Percentiles rank a stretch among this genome's conserved stretches.
phyloP scores from a whole-genome alignment of 2,888 invertebrate species.

The Spodoptera littoralis region DNA sequence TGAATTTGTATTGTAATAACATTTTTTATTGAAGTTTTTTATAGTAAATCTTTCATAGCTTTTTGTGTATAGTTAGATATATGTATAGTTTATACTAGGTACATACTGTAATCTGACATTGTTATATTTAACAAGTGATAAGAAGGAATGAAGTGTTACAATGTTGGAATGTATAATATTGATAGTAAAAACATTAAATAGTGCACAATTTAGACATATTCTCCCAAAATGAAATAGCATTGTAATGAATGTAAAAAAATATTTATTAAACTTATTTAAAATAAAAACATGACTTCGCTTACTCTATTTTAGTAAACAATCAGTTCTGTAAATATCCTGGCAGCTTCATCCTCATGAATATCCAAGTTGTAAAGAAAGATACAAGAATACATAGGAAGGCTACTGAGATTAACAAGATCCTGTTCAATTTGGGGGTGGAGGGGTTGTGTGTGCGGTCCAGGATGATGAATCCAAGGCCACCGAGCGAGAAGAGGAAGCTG shows the following conservation, averaged over 20 bases:
- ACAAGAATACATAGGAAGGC: slow-evolving; percentile 97
- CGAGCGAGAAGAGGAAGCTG: slow-evolving; percentile 98
- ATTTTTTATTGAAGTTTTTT: too few species aligned
- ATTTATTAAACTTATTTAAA: slow-evolving; percentile 74
- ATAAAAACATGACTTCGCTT: slow-evolving; percentile 58
- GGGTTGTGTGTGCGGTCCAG: slow-evolving; percentile 98
- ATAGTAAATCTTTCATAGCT: too few species aligned
- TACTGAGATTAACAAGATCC: slow-evolving; percentile 95
- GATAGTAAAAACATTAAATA: not conserved
- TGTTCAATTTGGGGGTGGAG: slow-evolving; percentile 95
- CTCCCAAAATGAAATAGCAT: slow-evolving; percentile 21
- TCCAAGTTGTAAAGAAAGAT: slow-evolving; percentile 98
- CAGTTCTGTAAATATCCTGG: slow-evolving; percentile 94
- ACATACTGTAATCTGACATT: not conserved
- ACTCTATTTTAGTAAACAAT: slow-evolving; percentile 59
- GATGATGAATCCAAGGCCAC: slow-evolving; percentile 98
- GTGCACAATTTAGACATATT: too few species aligned
- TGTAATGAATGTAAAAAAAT: slow-evolving; percentile 65
- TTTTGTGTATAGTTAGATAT: slow-evolving; percentile 28
- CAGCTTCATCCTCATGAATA: slow-evolving; percentile 99
- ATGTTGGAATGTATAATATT: not conserved
- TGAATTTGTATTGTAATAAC: too few species aligned
- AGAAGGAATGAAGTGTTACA: slow-evolving; percentile 6
- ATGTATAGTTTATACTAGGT: not conserved
- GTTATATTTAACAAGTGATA: slow-evolving; percentile 5